phyloP scores from a whole-genome alignment of 2,797 vertebrate species.

The Sebastiscus tertius region DNA sequence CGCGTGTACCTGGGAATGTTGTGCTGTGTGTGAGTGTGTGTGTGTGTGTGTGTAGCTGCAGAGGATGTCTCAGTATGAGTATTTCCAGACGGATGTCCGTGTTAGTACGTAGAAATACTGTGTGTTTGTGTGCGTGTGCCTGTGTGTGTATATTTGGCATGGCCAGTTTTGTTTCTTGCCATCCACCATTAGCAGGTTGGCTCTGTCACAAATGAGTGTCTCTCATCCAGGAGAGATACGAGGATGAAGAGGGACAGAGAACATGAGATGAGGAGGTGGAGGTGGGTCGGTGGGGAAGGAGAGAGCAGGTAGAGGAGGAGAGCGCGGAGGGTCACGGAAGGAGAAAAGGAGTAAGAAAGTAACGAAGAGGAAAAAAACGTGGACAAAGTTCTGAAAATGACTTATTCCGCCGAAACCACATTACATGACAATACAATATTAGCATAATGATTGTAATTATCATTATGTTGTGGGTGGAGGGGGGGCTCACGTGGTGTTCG shows the following conservation, averaged over 20 bases:
- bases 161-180: slow-evolving; percentile 81
- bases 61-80: slow-evolving; percentile 29
- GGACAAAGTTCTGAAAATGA: slow-evolving; percentile 4
- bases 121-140: neutral
- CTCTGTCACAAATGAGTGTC: slow-evolving; percentile 92
- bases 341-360: neutral
- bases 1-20: slow-evolving; percentile 21
- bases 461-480: neutral
- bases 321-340: slow-evolving; percentile 3
- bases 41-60: slow-evolving; percentile 2
- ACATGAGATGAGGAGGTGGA: slow-evolving; percentile 23
- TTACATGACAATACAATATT: slow-evolving; percentile 4
- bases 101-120: slow-evolving; percentile 40
- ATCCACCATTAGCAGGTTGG: slow-evolving; percentile 97
- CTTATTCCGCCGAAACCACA: neutral
- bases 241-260: slow-evolving; percentile 50
- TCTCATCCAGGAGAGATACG: slow-evolving; percentile 69
- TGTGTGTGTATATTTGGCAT: slow-evolving; percentile 59
- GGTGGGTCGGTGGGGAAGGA: neutral
- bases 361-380: neutral
- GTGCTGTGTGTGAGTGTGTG: neutral
- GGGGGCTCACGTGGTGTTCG: neutral
- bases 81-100: slow-evolving; percentile 51
- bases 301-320: neutral
- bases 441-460: slow-evolving; percentile 29